These are phyloP conservation scores for Pherbina coryleti DNA, from an alignment of 2,888 invertebrate genomes.

Conservation along the genomic window DNA sequence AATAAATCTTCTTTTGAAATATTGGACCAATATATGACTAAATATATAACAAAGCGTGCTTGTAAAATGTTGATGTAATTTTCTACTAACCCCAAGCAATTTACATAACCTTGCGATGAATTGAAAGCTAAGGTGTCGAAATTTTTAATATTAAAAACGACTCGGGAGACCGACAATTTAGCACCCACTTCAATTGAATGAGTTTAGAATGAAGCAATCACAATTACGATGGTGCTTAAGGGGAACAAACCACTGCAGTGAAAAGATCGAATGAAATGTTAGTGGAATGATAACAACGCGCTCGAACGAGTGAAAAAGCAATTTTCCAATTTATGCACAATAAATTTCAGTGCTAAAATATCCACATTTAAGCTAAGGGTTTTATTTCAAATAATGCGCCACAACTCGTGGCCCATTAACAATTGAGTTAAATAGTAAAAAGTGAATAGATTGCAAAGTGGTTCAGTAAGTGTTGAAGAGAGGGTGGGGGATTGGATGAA, in stretches of 20 bases:
- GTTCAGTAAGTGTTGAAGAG: background rate
- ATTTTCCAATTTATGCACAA: conserved; percentile 23
- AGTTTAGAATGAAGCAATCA: background rate
- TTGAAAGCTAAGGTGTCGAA: background rate
- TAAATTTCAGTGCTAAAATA: background rate
- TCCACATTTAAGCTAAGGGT: too few relatives aligned
- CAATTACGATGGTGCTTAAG: background rate
- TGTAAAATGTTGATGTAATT: background rate
- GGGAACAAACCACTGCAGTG: too few relatives aligned
- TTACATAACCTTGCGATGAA: background rate
- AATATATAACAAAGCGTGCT: background rate
- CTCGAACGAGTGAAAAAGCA: background rate
- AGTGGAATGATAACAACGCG: background rate
- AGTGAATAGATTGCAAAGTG: background rate
- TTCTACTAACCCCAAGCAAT: background rate
- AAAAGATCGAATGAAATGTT: too few relatives aligned
- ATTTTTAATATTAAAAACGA: background rate
- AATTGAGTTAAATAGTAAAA: background rate
- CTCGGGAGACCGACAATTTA: background rate
- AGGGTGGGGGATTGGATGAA: too few relatives aligned
- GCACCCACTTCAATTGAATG: background rate
- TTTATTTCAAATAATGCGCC: too few relatives aligned
- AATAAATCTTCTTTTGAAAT: too few relatives aligned
- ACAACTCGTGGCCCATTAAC: background rate
- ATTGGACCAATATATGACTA: background rate